Conservation (phyloP, 2,797 vertebrate species). For the Heteromormyrus szaboi region DNA sequence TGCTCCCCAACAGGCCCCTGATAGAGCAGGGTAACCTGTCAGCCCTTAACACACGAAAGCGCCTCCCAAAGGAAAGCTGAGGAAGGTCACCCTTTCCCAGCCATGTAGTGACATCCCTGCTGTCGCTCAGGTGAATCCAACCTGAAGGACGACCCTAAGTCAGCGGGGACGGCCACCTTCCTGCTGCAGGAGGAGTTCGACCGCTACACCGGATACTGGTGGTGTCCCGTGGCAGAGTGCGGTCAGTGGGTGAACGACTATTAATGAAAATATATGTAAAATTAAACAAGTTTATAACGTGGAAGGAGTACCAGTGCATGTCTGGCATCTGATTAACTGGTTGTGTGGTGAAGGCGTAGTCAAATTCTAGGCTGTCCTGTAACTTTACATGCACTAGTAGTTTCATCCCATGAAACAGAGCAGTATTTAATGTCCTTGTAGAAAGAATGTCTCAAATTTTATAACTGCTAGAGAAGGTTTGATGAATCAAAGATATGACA, state of each 20-base stretch:
- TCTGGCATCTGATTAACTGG: no score
- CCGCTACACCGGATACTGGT: slow-evolving; percentile 74
- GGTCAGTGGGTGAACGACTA: slow-evolving; percentile 47
- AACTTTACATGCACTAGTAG: not conserved
- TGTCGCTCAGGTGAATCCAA: slow-evolving; percentile 16
- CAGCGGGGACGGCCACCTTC: slow-evolving; percentile 70
- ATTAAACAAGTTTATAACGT: not conserved
- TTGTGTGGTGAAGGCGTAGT: no score
- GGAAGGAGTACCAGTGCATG: not conserved
- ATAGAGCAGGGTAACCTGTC: not conserved
- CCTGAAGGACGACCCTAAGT: slow-evolving; percentile 68
- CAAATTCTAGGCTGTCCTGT: not conserved
- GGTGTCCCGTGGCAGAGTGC: slow-evolving; percentile 62
- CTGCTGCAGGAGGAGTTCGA: slow-evolving; percentile 76
- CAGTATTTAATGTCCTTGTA: not conserved
- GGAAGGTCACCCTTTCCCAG: not conserved
- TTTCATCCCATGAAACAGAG: not conserved
- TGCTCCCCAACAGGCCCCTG: not conserved
- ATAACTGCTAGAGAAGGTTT: not conserved
- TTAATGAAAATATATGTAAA: not conserved
- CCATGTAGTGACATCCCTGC: not conserved
- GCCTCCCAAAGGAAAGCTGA: not conserved
- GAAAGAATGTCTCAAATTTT: not conserved
- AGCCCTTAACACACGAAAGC: not conserved
- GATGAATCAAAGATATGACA: not conserved